Base-by-base conservation (phyloP, 1,140 invertebrate species). In the Drosophila pandora region DNA sequence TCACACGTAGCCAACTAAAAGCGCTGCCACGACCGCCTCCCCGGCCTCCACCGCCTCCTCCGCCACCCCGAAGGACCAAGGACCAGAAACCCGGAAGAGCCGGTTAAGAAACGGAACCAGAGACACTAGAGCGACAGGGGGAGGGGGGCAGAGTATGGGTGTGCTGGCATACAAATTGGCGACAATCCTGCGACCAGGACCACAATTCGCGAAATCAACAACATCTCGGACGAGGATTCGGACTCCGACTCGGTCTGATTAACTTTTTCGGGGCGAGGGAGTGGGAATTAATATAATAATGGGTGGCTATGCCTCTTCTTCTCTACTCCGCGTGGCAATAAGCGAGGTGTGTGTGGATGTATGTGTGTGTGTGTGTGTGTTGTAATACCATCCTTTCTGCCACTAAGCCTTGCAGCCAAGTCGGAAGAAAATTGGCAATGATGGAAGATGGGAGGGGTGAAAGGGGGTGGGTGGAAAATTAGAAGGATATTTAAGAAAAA, bases 1-100 rank as follows among this genome's bases (percentile, higher is more conserved):
- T 76, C 74, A 76, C 63, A 76, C 73, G 73, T 76, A 75, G 73
- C 73, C 61, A 76, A 76, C 71, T 60, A 68, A 75, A 55, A 76
- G 70, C 58, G 61, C 28, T 17, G n/a, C 13, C 57, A 22, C 32
- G 17, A 23, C 45, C 57, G 41, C 32, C 8, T 8, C 3, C 7
- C 25, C 25, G 5, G 7, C 17, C 17, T 17, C 17, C 17, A 0
- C 17, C 17, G 17, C 0, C 17, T 17, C 17, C 17, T 17, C 17
- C 17, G 17, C 17, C 17, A 0, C 9, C 21, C 17, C 5, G 13
- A 21, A 47, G 61, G 39, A 47, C 37, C 17, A 49, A 49, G 57
- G 10, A 37, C 10, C 28, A 25, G 30, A 2, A 9, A 43, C 17
- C 32, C 41, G 30, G 41, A 54, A 21, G 53, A 12, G 8, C 10